Evolutionary conservation across 2,888 invertebrate species (phyloP), one percentile per base, ranked within the genome.

Genomic region (Drosophila fulvimacula): DNA sequence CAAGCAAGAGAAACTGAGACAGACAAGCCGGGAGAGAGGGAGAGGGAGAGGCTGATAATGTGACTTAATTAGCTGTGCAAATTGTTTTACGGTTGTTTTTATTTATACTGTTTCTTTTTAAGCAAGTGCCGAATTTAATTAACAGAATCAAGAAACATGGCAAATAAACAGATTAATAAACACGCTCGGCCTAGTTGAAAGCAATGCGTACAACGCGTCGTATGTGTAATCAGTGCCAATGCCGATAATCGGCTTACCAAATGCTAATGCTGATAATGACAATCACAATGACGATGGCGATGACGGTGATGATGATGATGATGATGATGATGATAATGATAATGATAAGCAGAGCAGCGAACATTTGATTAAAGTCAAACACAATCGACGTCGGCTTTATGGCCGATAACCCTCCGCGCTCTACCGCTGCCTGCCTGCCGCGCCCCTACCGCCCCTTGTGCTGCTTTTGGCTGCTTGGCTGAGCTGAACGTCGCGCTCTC

Each of bases 101-200:
- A 21, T 34, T 51, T 15, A 34, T 36, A 21, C 36, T 24, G 19
- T 10, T 21, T 59, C 13, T 60, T 62, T 57, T 64, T 39, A 11
- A 17, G 39, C 41, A 59, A 59, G 9, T 39, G n/a, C 17, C 17
- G 73, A 74, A 82, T 82, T 86, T 88, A 85, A 83, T 83, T 83
- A 83, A 78, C 83, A 72, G 44, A 78, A 70, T 86, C 88, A 80
- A 88, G 85, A 88, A 65, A 61, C 75, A 56, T 41, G 68, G 46
- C 55, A 65, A 65, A 65, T 66, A 65, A 66, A 66, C 67, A 72
- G 59, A 64, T 76, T 64, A 51, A 42, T 44, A 38, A 32, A 27
- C 21, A 30, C 53, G 39, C 61, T 60, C 64, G 82, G 83, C 52
- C 62, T 32, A 79, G 75, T 78, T 76, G 57, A 76, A 76, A 74